Evolutionary conservation across 23 tunicate species (phyloP).

Genomic region (Botrylloides violaceus): DNA sequence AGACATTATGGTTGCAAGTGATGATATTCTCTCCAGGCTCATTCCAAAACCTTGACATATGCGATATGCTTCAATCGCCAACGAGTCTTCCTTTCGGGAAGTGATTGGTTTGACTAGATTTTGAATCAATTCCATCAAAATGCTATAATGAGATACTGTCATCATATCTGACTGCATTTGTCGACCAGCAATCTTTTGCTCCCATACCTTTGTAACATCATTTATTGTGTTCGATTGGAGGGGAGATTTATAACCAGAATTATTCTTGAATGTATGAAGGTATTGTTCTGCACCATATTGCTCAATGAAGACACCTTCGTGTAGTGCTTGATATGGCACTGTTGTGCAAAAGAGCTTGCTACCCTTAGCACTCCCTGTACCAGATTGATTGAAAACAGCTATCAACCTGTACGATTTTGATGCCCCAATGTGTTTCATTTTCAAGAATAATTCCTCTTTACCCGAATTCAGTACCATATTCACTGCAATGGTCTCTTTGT

Average conservation of each 20-base stretch:
- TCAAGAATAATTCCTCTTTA: neutral
- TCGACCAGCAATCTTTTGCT: conserved; percentile 7
- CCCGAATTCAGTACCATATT: conserved; percentile 7
- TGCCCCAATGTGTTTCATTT: conserved; percentile 12
- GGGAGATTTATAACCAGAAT: conserved; percentile 12
- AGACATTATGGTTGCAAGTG: neutral
- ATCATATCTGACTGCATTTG: conserved; percentile 3
- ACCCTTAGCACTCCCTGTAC: neutral
- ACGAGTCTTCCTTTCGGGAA: conserved; percentile 16
- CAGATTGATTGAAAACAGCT: neutral
- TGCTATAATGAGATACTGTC: neutral
- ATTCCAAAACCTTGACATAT: conserved; percentile 6
- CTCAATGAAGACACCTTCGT: conserved; percentile 63
- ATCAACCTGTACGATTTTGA: conserved; percentile 44
- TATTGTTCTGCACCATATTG: conserved; percentile 50
- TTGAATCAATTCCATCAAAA: conserved; percentile 8
- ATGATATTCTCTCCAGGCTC: conserved; percentile 1
- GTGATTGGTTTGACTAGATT: conserved; percentile 14
- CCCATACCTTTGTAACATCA: conserved; percentile 5
- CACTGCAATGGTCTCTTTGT: neutral
- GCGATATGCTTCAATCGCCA: conserved; percentile 7
- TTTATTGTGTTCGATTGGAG: neutral
- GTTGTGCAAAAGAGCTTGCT: conserved; percentile 26
- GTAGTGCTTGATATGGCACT: conserved; percentile 52
- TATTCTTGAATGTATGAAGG: conserved; percentile 33